phyloP scores from a whole-genome alignment of 1,140 invertebrate genomes.

The Macrobrachium nipponense region DNA sequence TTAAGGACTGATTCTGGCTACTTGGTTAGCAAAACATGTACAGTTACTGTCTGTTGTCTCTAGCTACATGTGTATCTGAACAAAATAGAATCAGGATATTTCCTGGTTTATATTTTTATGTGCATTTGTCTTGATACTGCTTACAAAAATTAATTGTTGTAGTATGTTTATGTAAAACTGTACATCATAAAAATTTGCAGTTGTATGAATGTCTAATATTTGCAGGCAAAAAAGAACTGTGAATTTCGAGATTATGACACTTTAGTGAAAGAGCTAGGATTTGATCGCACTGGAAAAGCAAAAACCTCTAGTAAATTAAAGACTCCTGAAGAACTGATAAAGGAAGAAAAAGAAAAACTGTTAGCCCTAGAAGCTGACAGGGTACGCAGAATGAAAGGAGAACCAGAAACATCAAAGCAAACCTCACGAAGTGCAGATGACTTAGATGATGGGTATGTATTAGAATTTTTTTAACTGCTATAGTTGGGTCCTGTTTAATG shows the following conservation, averaged over 20 bases:
- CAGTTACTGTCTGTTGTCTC: too few relatives aligned
- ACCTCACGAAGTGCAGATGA: conserved; percentile 60
- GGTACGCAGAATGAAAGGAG: conserved; percentile 59
- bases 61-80: too few relatives aligned
- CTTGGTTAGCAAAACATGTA: too few relatives aligned
- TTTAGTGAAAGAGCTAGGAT: conserved; percentile 38
- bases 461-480: background rate
- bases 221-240: conserved; percentile 47
- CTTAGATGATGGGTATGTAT: conserved; percentile 58
- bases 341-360: conserved; percentile 51
- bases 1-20: too few relatives aligned
- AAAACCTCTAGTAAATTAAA: conserved; percentile 55
- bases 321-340: conserved; percentile 56
- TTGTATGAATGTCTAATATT: background rate
- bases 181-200: background rate
- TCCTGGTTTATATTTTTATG: too few relatives aligned
- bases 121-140: too few relatives aligned
- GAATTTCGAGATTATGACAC: conserved; percentile 56
- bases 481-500: too few relatives aligned
- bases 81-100: too few relatives aligned
- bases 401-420: conserved; percentile 11
- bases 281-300: conserved; percentile 57
- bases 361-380: conserved; percentile 52
- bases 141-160: background rate
- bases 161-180: background rate